Base-by-base conservation (phyloP, 2,113 vertebrate genomes). In the Odontophorus gujanensis region DNA sequence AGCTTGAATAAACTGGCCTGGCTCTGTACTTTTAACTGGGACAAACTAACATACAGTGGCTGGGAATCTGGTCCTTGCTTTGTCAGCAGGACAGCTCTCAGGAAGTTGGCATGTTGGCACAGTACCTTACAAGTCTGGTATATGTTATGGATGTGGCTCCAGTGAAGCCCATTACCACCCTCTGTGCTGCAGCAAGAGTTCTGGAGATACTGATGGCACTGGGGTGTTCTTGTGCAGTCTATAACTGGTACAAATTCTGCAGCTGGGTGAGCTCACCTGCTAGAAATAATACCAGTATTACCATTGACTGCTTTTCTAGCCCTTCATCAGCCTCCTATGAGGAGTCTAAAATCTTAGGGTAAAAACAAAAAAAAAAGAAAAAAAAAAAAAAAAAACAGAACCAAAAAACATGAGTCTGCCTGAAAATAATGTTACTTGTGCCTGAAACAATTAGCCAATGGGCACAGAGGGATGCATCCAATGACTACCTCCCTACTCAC, bases 401-500 rank as follows among this genome's bases (percentile, higher is more conserved):
- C 19, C 19, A 36, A 92, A 74, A 62, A 81, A 30, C 5, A 50
- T 4, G 48, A 78, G 51, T n/a, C 45, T 43, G 73, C 58, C 9
- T 66, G 81, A 66, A 34, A 80, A 81, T 76, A 55, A 12, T 1
- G 67, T 82, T 82, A 71, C 28, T 36, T 12, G 81, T 0, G 7
- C 80, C 40, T 40, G 67, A 81, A 59, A 34, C 50, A 40, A 11
- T 0, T 13, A 45, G 83, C 43, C 80, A 61, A 4, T 0, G 55
- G 85, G 61, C 32, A 62, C 45, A 0, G 51, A 51, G 67, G 34
- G 80, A n/a, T 43, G 38, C 24, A 2, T 15, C 55, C 38, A 12
- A 2, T 13, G 61, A 5, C 2, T 3, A 43, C 42, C 22, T 48
- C 57, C 57, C 19, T 3, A 1, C 2, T 32, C 11, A 0, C 6